Evolutionary conservation across 1,140 invertebrate genomes (phyloP).

Genomic region (Brachionus sp.): DNA sequence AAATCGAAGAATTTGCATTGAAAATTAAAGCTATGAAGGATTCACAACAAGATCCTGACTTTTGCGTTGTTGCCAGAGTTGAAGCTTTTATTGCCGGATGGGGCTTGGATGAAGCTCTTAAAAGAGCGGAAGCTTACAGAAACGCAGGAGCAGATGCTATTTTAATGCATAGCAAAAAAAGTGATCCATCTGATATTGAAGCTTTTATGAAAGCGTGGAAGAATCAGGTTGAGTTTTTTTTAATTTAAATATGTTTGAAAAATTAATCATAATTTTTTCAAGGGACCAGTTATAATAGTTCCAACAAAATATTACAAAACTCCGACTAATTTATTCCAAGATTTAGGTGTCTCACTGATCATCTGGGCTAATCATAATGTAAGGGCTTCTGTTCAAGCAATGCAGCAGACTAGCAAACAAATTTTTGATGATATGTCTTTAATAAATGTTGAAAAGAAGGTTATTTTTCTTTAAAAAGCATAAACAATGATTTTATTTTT

Average conservation of each 20-base stretch:
- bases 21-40: conserved; percentile 62
- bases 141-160: conserved; percentile 61
- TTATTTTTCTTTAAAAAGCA: conserved; percentile 47
- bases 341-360: conserved; percentile 59
- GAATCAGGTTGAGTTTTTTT: conserved; percentile 49
- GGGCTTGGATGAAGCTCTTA: conserved; percentile 60
- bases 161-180: conserved; percentile 61
- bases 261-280: conserved; percentile 47
- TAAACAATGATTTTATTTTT: conserved; percentile 1
- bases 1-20: conserved; percentile 60
- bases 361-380: conserved; percentile 63
- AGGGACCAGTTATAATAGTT: conserved; percentile 61
- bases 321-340: conserved; percentile 57
- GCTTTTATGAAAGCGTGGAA: conserved; percentile 61
- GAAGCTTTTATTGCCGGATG: conserved; percentile 62
- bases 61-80: conserved; percentile 61
- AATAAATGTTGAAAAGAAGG: conserved; percentile 56
- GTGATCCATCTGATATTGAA: conserved; percentile 60
- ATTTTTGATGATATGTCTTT: conserved; percentile 58
- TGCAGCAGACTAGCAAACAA: conserved; percentile 55
- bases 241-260: not conserved
- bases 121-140: conserved; percentile 59
- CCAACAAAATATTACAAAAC: conserved; percentile 62
- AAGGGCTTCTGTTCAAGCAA: conserved; percentile 57
- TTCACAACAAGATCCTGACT: conserved; percentile 59